Conservation (phyloP, 2,888 invertebrate genomes). For the Heteropelma amictum region DNA sequence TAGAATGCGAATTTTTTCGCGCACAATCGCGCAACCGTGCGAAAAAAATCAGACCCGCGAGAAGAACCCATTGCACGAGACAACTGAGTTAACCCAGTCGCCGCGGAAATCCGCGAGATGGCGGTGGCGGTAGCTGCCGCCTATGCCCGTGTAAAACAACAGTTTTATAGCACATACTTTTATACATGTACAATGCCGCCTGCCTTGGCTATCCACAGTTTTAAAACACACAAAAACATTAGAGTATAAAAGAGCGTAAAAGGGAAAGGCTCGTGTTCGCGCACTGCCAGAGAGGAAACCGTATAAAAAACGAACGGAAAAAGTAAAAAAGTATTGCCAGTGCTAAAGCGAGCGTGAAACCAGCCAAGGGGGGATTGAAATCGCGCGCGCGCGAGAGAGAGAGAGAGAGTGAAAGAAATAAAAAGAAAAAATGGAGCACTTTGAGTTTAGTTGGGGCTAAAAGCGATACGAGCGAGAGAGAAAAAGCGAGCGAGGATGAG, state of each 20-base stretch:
- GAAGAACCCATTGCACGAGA: too few species aligned
- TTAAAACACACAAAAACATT: conserved; percentile 42
- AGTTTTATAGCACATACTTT: too few species aligned
- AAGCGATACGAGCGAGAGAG: conserved; percentile 5
- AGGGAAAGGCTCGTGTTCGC: conserved; percentile 48
- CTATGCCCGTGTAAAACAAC: too few species aligned
- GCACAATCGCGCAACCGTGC: too few species aligned
- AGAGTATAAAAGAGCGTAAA: conserved; percentile 30
- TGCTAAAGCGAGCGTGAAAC: conserved; percentile 52
- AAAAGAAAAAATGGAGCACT: conserved; percentile 50
- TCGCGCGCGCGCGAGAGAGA: too few species aligned
- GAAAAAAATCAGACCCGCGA: too few species aligned
- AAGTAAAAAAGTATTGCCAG: conserved; percentile 43
- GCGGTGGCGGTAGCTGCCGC: conserved; percentile 38
- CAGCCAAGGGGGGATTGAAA: conserved; percentile 40
- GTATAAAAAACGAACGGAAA: conserved; percentile 32
- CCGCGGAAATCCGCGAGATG: conserved; percentile 44
- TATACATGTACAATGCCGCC: too few species aligned
- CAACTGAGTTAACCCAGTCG: too few species aligned
- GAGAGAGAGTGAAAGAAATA: conserved; percentile 49
- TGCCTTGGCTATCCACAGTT: conserved; percentile 49
- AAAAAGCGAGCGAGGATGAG: neutral
- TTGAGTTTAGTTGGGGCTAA: conserved; percentile 33
- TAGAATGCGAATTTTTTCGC: too few species aligned
- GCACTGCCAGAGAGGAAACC: conserved; percentile 44